Base-by-base conservation (phyloP, 2,888 invertebrate species). In the Cephonodes hylas region DNA sequence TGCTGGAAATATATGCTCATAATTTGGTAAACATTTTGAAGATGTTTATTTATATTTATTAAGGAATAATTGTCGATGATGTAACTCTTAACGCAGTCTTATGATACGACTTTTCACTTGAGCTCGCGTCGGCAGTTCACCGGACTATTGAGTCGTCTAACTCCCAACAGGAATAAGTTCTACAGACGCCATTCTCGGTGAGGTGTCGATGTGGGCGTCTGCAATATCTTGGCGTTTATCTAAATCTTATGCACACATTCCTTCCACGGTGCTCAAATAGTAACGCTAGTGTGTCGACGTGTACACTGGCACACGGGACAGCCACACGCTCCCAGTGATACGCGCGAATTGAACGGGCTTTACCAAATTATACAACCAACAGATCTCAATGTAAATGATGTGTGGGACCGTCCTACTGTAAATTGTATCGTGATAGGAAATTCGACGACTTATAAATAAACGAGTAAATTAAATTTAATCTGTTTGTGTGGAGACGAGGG, bases 181-280 rank as follows among this genome's bases (percentile, higher is more conserved):
- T 23, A 27, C 15, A n/a, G 10, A 2, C 13, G 38, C 38, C 25
- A 15, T 27, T 8, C 8, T 0, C 4, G 25, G 27, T 48, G n/a
- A 22, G 34, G 20, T 42, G 25, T 25, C 38, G 42, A 3, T 27
- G 38, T 15, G 25, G 27, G 3, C 25, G 63, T 31, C 56, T 59
- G 63, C 59, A 63, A 46, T 63, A 65, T 77, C 66, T 76, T 73
- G 77, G 73, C 77, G 73, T 79, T 75, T 74, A 72, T 77, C 75
- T 79, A 75, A 85, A 82, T 86, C 81, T 85, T 82, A 87, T 85
- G 90, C 91, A 93, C 93, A 93, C 93, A 94, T 94, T 94, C 94
- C 94, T 94, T 94, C 94, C 94, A 94, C 93, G 93, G 94, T 94
- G 94, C 94, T 94, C 94, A 94, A 94, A 83, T 83, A 83, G 79